These are phyloP conservation scores for Ceyx melanurus DNA, from an alignment of 2,113 vertebrate species.

Conservation along the genomic window DNA sequence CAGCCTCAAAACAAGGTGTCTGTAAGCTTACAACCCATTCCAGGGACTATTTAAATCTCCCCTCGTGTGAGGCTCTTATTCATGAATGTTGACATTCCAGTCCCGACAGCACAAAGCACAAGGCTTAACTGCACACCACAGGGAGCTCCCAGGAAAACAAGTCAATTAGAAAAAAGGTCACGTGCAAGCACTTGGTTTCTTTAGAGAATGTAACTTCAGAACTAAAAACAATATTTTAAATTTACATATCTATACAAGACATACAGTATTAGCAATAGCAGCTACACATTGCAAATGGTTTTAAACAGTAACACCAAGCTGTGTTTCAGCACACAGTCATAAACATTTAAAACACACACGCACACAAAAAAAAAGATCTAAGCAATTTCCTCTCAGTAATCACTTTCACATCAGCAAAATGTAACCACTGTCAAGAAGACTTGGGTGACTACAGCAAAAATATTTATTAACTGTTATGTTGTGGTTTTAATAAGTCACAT, in stretches of 20 bases:
- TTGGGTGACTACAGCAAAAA: not conserved
- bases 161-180: slow-evolving; percentile 48
- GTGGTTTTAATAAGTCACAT: not conserved
- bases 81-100: slow-evolving; percentile 49
- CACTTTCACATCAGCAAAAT: not conserved
- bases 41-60: slow-evolving; percentile 35
- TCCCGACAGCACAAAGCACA: slow-evolving; percentile 10
- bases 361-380: not conserved
- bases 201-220: not conserved
- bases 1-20: slow-evolving; percentile 29
- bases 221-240: not conserved
- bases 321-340: not conserved
- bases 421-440: accelerated
- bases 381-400: not conserved
- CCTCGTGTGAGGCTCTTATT: slow-evolving; percentile 17
- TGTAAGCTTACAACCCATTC: not conserved
- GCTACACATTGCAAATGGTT: not conserved
- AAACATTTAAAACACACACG: not conserved
- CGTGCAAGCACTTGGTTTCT: slow-evolving; percentile 5
- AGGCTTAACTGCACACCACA: slow-evolving; percentile 40
- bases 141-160: slow-evolving; percentile 57
- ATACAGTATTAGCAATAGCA: not conserved
- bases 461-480: not conserved
- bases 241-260: not conserved
- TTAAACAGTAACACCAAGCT: not conserved